Base-by-base conservation (phyloP, 2,113 vertebrate species). In the Rattus rattus region DNA sequence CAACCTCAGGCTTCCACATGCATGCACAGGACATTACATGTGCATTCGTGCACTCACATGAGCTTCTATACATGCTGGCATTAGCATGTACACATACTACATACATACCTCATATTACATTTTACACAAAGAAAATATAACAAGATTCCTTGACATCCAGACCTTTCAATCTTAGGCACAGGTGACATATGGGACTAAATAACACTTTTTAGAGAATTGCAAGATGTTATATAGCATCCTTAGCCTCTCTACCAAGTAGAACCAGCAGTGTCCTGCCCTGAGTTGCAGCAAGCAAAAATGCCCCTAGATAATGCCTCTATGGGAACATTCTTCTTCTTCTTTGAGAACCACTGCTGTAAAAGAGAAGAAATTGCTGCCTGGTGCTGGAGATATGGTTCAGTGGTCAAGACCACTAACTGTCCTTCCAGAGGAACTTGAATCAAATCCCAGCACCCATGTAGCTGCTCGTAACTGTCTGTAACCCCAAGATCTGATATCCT, bases 271-370 rank as follows among this genome's bases (percentile, higher is more conserved):
- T 30, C 16, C 19, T 28, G 11, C 9, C 36, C 30, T 65, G 30
- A 70, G 30, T 49, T 83, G 7, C 79, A 43, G 85, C 80, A 96
- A 95, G 72, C 67, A 70, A 97, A 97, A 95, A 81, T 63, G 12
- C 88, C 14, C 75, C 49, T 47, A 87, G n/a, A 90, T 47, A 97
- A 30, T 92, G 26, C 14, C 72, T 63, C 43, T 39, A 47, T 11
- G 12, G 43, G 17, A 22, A 80, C 22, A 52, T 22, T 36, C 28
- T 43, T 80, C 19, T 10, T 20, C 19, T 36, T 11, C 30, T 33
- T 20, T 92, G 92, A 76, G 70, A 94, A 88, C 39, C 63, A 90
- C 36, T 84, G 28, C 59, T 61, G 2, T 30, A 88, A 90, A 92
- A 83, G 86, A 85, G 70, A 22, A 95, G 88, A 95, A 73, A 65